phyloP scores from a whole-genome alignment of 2,888 invertebrate genomes.

The Rhamnusium bicolor region DNA sequence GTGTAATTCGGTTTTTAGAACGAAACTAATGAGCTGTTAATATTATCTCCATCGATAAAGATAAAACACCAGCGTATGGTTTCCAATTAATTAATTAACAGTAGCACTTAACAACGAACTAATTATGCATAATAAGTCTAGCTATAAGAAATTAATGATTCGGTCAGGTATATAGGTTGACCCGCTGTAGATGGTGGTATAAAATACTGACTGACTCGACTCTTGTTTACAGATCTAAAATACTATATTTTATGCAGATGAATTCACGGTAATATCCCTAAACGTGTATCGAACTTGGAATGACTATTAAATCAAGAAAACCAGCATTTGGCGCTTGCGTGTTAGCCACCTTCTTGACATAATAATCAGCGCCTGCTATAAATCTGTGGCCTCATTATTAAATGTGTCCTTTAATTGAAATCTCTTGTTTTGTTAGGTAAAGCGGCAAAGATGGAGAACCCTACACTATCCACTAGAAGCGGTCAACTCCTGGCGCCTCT shows the following conservation, averaged over 20 bases:
- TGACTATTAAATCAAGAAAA: slow-evolving; percentile 50
- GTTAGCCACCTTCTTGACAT: slow-evolving; percentile 59
- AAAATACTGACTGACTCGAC: slow-evolving; percentile 36
- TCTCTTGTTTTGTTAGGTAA: slow-evolving; percentile 73
- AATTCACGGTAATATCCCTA: slow-evolving; percentile 37
- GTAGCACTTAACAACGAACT: slow-evolving; percentile 8
- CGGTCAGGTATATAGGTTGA: slow-evolving; percentile 5
- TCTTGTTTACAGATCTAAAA: slow-evolving; percentile 31
- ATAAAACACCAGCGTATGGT: background rate
- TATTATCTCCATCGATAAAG: background rate
- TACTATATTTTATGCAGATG: slow-evolving; percentile 48
- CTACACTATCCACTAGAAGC: slow-evolving; percentile 16
- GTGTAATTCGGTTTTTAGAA: too few relatives aligned
- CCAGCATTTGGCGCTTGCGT: slow-evolving; percentile 59
- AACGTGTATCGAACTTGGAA: slow-evolving; percentile 38
- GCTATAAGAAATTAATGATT: background rate
- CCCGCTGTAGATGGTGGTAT: slow-evolving; percentile 15
- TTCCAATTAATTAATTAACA: slow-evolving; percentile 18
- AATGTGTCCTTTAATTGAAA: slow-evolving; percentile 77
- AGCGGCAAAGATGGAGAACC: slow-evolving; percentile 26
- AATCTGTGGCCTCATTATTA: slow-evolving; percentile 74
- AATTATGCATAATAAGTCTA: slow-evolving; percentile 21
- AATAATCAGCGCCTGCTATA: slow-evolving; percentile 65
- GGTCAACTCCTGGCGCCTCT: slow-evolving; percentile 11
- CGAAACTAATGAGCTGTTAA: background rate